Evolutionary conservation across 2,797 vertebrate genomes (phyloP).

Genomic region (Parotocinclus haroldoi): DNA sequence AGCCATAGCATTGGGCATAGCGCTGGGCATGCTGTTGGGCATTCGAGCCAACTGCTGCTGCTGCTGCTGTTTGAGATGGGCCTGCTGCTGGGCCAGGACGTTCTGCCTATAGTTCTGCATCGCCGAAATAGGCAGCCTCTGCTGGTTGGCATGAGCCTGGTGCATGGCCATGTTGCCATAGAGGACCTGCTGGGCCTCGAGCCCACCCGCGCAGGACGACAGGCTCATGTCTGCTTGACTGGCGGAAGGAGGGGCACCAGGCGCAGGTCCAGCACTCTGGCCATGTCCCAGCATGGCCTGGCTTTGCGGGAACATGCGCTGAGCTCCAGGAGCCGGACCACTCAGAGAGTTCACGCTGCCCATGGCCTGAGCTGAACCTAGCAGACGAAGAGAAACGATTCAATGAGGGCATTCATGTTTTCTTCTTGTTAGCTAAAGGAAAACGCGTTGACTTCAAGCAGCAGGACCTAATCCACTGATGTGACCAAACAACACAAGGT

Average conservation of each 20-base stretch:
- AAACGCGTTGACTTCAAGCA: too few species aligned
- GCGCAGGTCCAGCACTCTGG: slow-evolving; percentile 69
- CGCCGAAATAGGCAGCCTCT: slow-evolving; percentile 69
- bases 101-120: slow-evolving; percentile 82
- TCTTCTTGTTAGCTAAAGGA: too few species aligned
- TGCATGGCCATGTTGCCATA: slow-evolving; percentile 83
- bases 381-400: slow-evolving; percentile 14
- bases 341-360: slow-evolving; percentile 76
- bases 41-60: slow-evolving; percentile 67
- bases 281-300: slow-evolving; percentile 85
- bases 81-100: slow-evolving; percentile 74
- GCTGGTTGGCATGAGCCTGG: slow-evolving; percentile 64
- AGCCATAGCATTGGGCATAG: slow-evolving; percentile 67
- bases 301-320: slow-evolving; percentile 86
- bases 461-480: too few species aligned
- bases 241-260: slow-evolving; percentile 63
- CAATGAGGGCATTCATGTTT: neutral
- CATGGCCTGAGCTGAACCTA: slow-evolving; percentile 83
- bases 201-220: slow-evolving; percentile 68
- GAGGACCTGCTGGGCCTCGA: slow-evolving; percentile 81
- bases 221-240: slow-evolving; percentile 80
- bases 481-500: too few species aligned
- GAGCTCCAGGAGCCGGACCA: slow-evolving; percentile 74
- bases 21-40: slow-evolving; percentile 79
- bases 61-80: slow-evolving; percentile 57